Evolutionary conservation across 2,888 invertebrate genomes (phyloP), one percentile per base, ranked within the genome.

Genomic region (Dolomedes plantarius): DNA sequence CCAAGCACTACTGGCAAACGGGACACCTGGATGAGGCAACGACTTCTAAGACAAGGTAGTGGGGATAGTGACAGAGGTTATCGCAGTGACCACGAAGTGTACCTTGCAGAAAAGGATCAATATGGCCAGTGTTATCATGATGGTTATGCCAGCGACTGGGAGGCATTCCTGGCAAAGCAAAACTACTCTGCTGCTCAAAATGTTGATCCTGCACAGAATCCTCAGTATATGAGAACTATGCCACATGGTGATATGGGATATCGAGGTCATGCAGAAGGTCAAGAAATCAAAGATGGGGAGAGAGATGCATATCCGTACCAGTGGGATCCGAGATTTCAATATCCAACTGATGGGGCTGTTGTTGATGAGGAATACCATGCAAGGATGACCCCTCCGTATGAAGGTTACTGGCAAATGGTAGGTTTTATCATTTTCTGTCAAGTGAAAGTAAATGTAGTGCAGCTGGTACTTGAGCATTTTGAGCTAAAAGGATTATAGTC

Each of bases 61-160:
- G 88, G 83, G 9, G 88, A 88, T 28, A 77, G 74, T 65, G 88
- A 88, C 50, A 36, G 87, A 13, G 88, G 88, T 13, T 88, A 88
- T 56, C 67, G 81, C 13, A 88, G 88, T 71, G 88, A 88, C 79
- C 75, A 86, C 28, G 88, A 88, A 46, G 75, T 87, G 0, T 87
- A 88, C 56, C 36, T 87, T 7, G 69, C 76, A 3, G 79, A 88
- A 19, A 79, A 72, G n/a, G 87, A 87, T 36, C 87, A 81, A 28
- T 81, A 77, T 68, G 87, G 77, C 0, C 74, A 76, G 31, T 28
- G 73, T 19, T 85, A 75, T 7, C 82, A 77, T 36, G 86, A 83
- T 65, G 88, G 87, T 0, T 88, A 88, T 79, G 81, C 87, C 0
- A 88, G 88, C 74, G 88, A 88, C 62, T 87, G 88, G 82, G 88